Evolutionary conservation across 2,888 invertebrate genomes (phyloP).

Genomic region (Orthonychiurus folsomi): DNA sequence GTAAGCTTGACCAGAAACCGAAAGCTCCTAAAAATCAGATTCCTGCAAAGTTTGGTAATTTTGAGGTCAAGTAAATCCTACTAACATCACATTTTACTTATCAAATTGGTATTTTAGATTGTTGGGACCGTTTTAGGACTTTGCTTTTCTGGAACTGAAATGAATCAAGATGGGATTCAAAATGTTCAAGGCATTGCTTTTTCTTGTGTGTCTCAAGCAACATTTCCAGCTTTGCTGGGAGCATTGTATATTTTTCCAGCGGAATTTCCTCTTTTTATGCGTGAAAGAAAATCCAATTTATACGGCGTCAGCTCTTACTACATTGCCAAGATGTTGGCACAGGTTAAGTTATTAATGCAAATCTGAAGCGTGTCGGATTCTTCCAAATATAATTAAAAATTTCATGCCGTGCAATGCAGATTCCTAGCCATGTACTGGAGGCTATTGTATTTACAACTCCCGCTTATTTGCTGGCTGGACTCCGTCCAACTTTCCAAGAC

Average conservation of each 20-base stretch:
- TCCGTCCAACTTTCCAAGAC: conserved; percentile 57
- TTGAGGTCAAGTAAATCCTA: too few relatives aligned
- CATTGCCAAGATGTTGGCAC: conserved; percentile 74
- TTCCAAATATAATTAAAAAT: too few relatives aligned
- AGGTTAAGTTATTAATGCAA: too few relatives aligned
- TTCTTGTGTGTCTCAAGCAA: background rate
- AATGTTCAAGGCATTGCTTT: conserved; percentile 4
- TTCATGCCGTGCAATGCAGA: too few relatives aligned
- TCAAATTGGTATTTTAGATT: conserved; percentile 11
- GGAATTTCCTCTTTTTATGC: conserved; percentile 76
- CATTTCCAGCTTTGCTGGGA: conserved; percentile 5
- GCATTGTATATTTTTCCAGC: conserved; percentile 70
- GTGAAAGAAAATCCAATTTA: conserved; percentile 80
- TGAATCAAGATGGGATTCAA: conserved; percentile 10
- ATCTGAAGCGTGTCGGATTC: too few relatives aligned
- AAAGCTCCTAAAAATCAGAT: too few relatives aligned
- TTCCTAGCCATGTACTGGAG: conserved; percentile 73
- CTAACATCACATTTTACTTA: conserved; percentile 19
- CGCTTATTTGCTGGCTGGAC: conserved; percentile 80
- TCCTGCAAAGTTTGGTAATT: conserved; percentile 64
- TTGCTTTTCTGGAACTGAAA: background rate
- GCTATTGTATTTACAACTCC: conserved; percentile 73
- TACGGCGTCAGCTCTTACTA: conserved; percentile 86
- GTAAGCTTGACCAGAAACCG: conserved; percentile 70
- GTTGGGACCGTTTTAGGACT: background rate